Evolutionary conservation across 2,113 vertebrate genomes (phyloP).

Genomic region (Mastomys natalensis): DNA sequence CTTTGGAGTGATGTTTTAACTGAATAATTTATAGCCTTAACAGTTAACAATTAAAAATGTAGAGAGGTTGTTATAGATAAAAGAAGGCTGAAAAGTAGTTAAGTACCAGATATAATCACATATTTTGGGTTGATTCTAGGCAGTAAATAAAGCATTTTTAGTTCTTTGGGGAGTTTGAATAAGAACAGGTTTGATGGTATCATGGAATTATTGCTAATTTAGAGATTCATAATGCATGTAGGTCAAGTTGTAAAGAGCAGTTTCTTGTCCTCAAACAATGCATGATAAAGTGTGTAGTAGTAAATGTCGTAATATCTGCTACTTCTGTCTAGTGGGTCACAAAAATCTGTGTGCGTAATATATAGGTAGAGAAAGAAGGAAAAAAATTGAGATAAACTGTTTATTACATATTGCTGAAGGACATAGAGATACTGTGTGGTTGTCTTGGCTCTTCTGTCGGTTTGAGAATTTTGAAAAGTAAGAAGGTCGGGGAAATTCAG

Average conservation of each 20-base stretch:
- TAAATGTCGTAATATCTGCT: not conserved
- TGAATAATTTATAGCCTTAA: conserved; percentile 7
- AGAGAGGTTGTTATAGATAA: not conserved
- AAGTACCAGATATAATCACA: not conserved
- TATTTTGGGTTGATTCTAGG: not conserved
- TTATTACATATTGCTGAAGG: not conserved
- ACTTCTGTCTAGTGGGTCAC: conserved; percentile 13
- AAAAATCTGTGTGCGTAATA: not conserved
- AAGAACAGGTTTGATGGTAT: not conserved
- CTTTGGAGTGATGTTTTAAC: conserved; percentile 29
- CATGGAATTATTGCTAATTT: conserved; percentile 31
- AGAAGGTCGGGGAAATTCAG: not conserved
- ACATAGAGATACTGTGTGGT: not conserved
- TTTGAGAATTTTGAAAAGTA: conserved; percentile 49
- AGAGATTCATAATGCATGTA: not conserved
- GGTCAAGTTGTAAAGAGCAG: not conserved
- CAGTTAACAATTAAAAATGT: not conserved
- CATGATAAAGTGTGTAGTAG: not conserved
- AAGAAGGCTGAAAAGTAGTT: conserved; percentile 22
- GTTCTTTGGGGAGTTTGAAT: conserved; percentile 36
- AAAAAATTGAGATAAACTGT: not conserved
- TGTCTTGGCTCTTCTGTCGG: not conserved
- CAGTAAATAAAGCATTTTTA: not conserved
- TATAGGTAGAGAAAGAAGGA: not conserved
- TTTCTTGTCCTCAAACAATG: not conserved